Base-by-base conservation (phyloP, 2,797 vertebrate species). In the Malurus leucopterus region DNA sequence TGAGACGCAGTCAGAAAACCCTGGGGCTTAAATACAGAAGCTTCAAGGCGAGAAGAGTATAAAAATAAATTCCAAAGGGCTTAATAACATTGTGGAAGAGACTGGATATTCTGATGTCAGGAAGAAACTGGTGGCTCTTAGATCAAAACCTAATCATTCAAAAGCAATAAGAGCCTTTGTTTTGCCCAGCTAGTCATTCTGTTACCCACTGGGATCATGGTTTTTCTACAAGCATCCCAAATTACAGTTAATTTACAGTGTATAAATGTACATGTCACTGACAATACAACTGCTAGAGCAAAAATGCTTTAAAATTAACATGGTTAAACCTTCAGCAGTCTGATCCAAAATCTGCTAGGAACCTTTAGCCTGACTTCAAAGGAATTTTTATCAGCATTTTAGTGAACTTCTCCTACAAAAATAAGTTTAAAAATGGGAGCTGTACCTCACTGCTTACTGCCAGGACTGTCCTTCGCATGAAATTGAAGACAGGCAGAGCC, bases 11-110 rank as follows among this genome's bases (percentile, higher is more conserved):
- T 84, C 88, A 93, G 89, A 95, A 95, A 93, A 79, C 93, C 93
- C 92, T 57, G 63, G 50, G 83, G 94, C 94, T 94, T 92, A 92
- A 95, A 84, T 40, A 86, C 61, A 88, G 91, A 84, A 80, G 85
- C 94, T 95, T 93, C 88, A 91, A 92, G 90, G 87, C 4, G 15
- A 92, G 87, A 55, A 74, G 54, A 51, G 61, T 90, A 90, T 79
- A 95, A 95, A 95, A 96, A 95, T 95, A 93, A 95, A 95, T 94
- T 92, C 72, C 36, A 89, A 90, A 92, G 88, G 80, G 81, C 91
- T 94, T 94, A 94, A 93, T 89, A 92, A 86, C 65, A 82, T 93
- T 92, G 91, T 79, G 81, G 46, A 92, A 92, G 74, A 84, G 68
- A 54, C 71, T 88, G 75, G 81, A 89, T 93, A 89, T 91, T 94